Evolutionary conservation across 2,113 vertebrate genomes (phyloP).

Genomic region (Lepus timidus): DNA sequence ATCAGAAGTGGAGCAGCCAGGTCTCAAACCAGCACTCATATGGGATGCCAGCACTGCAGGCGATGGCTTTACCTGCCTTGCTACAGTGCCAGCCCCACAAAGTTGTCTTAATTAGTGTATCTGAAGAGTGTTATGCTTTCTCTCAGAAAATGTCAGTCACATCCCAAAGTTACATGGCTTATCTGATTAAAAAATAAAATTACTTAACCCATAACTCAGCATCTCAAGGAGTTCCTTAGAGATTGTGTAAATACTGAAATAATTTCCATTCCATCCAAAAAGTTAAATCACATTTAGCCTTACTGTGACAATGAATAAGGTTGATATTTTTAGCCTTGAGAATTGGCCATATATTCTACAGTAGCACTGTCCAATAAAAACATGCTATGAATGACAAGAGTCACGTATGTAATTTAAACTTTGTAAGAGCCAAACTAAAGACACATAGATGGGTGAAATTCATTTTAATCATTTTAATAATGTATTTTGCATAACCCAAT

Average conservation of each 20-base stretch:
- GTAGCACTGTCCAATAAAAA: not conserved
- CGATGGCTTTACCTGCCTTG: no score
- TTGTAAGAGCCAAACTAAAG: not conserved
- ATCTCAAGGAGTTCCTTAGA: not conserved
- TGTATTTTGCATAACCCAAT: not conserved
- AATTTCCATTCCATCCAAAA: conserved; percentile 7
- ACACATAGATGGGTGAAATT: not conserved
- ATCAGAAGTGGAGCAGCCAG: no score
- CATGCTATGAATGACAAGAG: not conserved
- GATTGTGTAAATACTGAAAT: not conserved
- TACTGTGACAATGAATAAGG: not conserved
- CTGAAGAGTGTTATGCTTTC: not conserved
- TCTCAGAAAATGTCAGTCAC: not conserved
- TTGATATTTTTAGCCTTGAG: conserved; percentile 9
- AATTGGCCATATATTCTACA: not conserved
- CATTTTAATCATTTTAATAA: not conserved
- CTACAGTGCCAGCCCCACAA: no score
- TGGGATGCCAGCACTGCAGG: no score
- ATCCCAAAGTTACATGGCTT: not conserved
- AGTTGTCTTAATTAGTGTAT: not conserved
- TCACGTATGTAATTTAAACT: not conserved
- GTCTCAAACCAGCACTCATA: no score
- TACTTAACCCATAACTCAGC: not conserved
- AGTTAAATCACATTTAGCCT: not conserved
- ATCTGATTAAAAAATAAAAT: not conserved